These are phyloP conservation scores for Andricus curvator DNA, from an alignment of 2,888 invertebrate genomes.

Conservation along the genomic window DNA sequence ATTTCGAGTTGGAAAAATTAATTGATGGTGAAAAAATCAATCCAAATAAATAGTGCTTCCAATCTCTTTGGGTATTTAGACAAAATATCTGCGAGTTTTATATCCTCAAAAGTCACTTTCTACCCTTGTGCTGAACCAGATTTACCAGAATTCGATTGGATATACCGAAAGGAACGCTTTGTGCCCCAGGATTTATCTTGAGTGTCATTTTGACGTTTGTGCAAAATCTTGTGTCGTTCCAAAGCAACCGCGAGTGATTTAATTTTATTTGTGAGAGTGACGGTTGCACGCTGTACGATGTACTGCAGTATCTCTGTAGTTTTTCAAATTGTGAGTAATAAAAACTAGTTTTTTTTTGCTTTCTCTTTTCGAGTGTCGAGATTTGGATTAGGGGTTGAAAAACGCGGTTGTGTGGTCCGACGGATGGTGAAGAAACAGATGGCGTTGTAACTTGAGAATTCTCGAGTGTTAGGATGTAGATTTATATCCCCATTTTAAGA, in stretches of 20 bases:
- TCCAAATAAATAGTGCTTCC: constrained; percentile 19
- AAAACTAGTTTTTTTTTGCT: not conserved
- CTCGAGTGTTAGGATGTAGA: not conserved
- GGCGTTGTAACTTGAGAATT: constrained; percentile 1
- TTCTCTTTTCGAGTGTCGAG: not conserved
- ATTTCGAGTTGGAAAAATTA: not conserved
- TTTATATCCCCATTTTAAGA: not conserved
- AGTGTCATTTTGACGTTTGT: constrained; percentile 44
- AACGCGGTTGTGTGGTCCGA: not conserved
- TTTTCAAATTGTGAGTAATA: constrained; percentile 62
- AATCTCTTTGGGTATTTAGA: not conserved
- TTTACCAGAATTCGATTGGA: not conserved
- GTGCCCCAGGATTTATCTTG: not conserved
- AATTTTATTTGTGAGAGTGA: constrained; percentile 59
- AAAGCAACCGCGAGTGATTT: constrained; percentile 46
- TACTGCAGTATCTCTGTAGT: constrained; percentile 54
- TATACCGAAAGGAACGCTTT: constrained; percentile 14
- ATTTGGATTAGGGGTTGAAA: not conserved
- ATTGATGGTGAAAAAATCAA: not conserved
- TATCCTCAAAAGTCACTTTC: not conserved
- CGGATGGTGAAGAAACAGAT: constrained; percentile 15
- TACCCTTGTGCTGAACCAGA: not conserved
- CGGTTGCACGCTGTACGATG: constrained; percentile 61
- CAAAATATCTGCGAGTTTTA: not conserved
- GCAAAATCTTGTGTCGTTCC: constrained; percentile 27